Evolutionary conservation across 2,888 invertebrate species (phyloP).

Genomic region (Sphinx pinastri): DNA sequence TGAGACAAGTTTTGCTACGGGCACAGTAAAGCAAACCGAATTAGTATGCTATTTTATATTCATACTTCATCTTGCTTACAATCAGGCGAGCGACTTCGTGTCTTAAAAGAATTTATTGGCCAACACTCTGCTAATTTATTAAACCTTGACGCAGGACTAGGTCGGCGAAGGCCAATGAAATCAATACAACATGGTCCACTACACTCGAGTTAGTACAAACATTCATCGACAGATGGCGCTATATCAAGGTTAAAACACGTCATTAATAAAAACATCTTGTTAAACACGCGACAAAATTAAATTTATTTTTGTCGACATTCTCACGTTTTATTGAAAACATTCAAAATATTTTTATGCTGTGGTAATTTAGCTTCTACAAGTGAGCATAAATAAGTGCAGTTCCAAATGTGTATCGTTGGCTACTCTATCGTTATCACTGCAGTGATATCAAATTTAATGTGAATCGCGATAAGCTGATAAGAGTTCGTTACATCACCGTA

Average conservation of each 20-base stretch:
- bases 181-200: not conserved
- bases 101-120: not conserved
- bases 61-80: no score
- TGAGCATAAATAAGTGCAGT: constrained; percentile 16
- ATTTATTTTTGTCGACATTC: not conserved
- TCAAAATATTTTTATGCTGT: not conserved
- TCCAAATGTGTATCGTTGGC: not conserved
- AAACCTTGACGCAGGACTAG: not conserved
- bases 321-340: not conserved
- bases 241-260: not conserved
- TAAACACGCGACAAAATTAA: not conserved
- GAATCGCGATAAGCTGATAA: constrained; percentile 21
- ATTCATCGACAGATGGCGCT: not conserved
- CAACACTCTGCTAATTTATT: no score
- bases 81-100: not conserved
- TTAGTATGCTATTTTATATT: no score
- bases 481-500: constrained; percentile 14
- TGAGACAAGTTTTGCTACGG: no score
- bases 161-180: constrained; percentile 1
- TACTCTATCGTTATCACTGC: constrained; percentile 18
- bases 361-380: not conserved
- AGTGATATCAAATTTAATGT: constrained; percentile 11
- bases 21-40: no score
- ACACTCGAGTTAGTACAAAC: not conserved
- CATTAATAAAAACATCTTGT: not conserved